Evolutionary conservation across 1,140 invertebrate genomes (phyloP).

Genomic region (Heterodera schachtii): DNA sequence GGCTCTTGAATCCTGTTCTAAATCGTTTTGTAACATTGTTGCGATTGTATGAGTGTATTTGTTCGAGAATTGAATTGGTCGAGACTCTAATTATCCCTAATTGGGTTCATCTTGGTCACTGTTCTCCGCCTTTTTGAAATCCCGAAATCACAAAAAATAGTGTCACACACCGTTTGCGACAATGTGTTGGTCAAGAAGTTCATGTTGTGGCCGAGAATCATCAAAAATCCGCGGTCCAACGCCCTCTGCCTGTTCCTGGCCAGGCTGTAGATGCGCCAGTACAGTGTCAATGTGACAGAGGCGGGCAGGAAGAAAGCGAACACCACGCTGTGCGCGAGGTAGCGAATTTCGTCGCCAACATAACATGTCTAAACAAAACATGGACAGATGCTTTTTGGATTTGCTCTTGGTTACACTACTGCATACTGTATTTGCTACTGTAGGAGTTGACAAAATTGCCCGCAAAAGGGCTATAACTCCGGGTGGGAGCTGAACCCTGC

Average conservation of each 20-base stretch:
- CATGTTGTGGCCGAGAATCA: constrained; percentile 66
- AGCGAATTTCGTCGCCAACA: constrained; percentile 65
- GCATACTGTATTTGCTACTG: no score
- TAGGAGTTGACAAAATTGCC: no score
- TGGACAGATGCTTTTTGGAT: constrained; percentile 4
- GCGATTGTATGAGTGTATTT: no score
- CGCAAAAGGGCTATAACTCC: no score
- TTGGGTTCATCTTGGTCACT: no score
- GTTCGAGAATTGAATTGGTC: no score
- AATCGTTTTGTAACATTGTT: no score
- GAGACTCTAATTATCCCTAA: no score
- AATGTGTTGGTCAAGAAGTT: constrained; percentile 63
- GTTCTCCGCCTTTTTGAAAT: not conserved
- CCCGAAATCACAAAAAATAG: no score
- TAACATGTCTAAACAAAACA: constrained; percentile 61
- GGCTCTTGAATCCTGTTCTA: no score
- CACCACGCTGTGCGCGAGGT: constrained; percentile 62
- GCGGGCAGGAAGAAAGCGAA: constrained; percentile 65
- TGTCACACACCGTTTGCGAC: constrained; percentile 39
- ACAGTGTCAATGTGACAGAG: constrained; percentile 62
- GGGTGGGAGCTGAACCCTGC: no score
- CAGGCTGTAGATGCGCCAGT: constrained; percentile 63
- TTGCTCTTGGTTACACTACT: no score
- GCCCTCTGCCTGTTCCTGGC: constrained; percentile 62
- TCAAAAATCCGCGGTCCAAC: constrained; percentile 63